These are phyloP conservation scores for Zoanthus gigantus DNA, from an alignment of 92 coral and sea anemone genomes.

Conservation along the genomic window DNA sequence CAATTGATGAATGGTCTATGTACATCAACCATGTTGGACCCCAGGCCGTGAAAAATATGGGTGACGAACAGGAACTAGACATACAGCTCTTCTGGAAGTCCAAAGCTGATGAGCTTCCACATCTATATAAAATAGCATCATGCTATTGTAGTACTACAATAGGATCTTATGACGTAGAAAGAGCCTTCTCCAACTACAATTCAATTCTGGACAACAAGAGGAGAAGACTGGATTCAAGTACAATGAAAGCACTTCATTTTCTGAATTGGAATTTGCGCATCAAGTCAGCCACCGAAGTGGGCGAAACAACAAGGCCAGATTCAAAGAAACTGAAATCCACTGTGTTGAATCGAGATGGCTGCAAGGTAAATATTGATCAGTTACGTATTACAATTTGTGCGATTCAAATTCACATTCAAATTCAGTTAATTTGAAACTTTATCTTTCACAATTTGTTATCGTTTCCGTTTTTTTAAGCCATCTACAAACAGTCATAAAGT, in stretches of 20 bases:
- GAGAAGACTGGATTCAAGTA: slow-evolving; percentile 54
- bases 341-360: no score
- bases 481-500: no score
- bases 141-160: slow-evolving; percentile 68
- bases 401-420: no score
- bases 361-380: no score
- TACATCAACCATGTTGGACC: slow-evolving; percentile 58
- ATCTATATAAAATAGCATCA: slow-evolving; percentile 69
- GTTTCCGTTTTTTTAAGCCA: no score
- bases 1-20: slow-evolving; percentile 52
- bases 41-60: slow-evolving; percentile 46
- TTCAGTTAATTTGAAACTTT: no score
- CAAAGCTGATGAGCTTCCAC: slow-evolving; percentile 48
- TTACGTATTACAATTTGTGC: no score
- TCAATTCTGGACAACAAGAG: slow-evolving; percentile 66
- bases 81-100: slow-evolving; percentile 58
- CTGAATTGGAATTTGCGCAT: slow-evolving; percentile 65
- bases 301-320: not conserved
- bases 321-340: slow-evolving; percentile 9
- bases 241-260: slow-evolving; percentile 66
- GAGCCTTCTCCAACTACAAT: slow-evolving; percentile 65
- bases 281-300: slow-evolving; percentile 25
- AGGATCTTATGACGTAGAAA: slow-evolving; percentile 67
- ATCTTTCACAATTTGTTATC: no score
- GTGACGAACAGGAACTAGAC: slow-evolving; percentile 41